These are phyloP conservation scores for Tricholaema leucomelas DNA, from an alignment of 2,113 vertebrate species.

Conservation along the genomic window DNA sequence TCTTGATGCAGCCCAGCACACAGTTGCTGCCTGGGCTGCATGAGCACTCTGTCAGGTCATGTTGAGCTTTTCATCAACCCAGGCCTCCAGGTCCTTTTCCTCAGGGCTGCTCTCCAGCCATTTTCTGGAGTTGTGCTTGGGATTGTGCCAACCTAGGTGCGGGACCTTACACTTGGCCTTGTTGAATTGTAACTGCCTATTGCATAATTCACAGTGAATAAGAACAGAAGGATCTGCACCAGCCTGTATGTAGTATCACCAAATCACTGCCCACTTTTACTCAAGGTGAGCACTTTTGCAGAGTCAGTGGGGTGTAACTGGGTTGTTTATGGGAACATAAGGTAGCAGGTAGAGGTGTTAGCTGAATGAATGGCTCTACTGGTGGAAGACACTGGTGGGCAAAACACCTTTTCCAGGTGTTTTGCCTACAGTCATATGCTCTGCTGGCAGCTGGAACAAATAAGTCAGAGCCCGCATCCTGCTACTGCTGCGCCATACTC, in stretches of 20 bases:
- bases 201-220: not conserved
- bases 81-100: no score
- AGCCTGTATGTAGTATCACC: not conserved
- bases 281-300: not conserved
- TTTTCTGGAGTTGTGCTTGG: no score
- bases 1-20: no score
- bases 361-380: not conserved
- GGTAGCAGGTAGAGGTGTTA: not conserved
- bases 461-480: not conserved
- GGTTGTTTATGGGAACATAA: not conserved
- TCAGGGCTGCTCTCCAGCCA: no score
- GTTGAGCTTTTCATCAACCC: no score
- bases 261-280: not conserved
- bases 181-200: not conserved
- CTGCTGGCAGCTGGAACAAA: not conserved
- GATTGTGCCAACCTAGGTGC: no score
- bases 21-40: no score
- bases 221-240: not conserved
- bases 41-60: no score
- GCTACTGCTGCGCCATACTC: accelerated
- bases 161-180: no score
- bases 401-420: not conserved
- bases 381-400: not conserved
- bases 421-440: accelerated
- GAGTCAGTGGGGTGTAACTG: not conserved